Evolutionary conservation across 2,797 vertebrate species (phyloP).

Genomic region (Sciurus carolinensis): DNA sequence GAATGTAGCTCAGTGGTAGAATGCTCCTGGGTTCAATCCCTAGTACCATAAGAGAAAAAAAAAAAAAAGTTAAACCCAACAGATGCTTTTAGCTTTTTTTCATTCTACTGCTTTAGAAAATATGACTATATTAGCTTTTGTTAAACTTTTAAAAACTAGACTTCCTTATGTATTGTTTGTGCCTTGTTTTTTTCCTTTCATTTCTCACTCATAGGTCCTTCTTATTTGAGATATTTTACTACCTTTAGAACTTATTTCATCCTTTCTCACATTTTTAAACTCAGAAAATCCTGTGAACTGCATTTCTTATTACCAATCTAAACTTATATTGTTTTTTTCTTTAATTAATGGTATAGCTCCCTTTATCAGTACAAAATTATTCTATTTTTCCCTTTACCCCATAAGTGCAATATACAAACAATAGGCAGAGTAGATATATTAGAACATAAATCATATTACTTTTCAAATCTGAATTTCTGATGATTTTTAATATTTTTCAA

Average conservation of each 20-base stretch:
- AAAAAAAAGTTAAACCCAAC: not conserved
- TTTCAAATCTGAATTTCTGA: conserved; percentile 3
- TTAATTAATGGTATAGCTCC: not conserved
- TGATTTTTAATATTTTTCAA: not conserved
- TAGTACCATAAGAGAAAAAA: no score
- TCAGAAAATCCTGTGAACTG: not conserved
- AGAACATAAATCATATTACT: not conserved
- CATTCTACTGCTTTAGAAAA: not conserved
- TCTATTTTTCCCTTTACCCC: not conserved
- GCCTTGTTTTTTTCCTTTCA: not conserved
- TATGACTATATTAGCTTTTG: not conserved
- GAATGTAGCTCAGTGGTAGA: no score
- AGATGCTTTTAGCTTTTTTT: not conserved
- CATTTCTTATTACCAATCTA: not conserved
- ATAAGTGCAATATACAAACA: not conserved
- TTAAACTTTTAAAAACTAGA: not conserved
- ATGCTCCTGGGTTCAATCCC: no score
- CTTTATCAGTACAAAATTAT: not conserved
- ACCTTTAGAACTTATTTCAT: conserved; percentile 48
- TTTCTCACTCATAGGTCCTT: conserved; percentile 31
- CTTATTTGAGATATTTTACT: conserved; percentile 25
- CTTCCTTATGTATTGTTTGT: not conserved
- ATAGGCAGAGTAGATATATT: not conserved
- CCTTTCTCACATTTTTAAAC: not conserved
- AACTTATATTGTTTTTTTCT: not conserved